These are phyloP conservation scores for Parthenolecanium corni DNA, from an alignment of 2,888 invertebrate species.

Conservation along the genomic window DNA sequence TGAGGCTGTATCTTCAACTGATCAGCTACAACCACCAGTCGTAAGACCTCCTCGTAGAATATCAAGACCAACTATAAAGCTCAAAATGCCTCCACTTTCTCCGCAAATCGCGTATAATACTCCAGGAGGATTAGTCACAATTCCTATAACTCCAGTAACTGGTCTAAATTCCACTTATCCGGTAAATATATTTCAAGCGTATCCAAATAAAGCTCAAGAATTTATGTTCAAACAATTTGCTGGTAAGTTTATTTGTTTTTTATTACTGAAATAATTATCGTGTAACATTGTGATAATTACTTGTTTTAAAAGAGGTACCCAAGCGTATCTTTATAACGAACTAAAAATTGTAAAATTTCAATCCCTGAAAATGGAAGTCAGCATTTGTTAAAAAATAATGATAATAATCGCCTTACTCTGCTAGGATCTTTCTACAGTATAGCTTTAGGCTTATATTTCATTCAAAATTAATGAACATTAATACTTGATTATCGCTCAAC, in stretches of 20 bases:
- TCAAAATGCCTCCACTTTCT: slow-evolving; percentile 42
- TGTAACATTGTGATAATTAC: too few relatives aligned
- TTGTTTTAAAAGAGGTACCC: too few relatives aligned
- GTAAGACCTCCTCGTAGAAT: slow-evolving; percentile 37
- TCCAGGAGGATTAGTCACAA: slow-evolving; percentile 34
- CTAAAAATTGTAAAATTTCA: too few relatives aligned
- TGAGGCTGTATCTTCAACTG: not conserved
- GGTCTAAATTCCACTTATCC: slow-evolving; percentile 39
- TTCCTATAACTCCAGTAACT: slow-evolving; percentile 39
- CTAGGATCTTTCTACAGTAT: too few relatives aligned
- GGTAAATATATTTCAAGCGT: slow-evolving; percentile 39
- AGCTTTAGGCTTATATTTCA: too few relatives aligned
- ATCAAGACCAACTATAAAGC: slow-evolving; percentile 43
- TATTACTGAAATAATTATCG: too few relatives aligned
- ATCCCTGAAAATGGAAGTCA: too few relatives aligned
- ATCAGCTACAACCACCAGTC: not conserved
- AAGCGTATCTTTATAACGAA: too few relatives aligned
- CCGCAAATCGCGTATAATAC: slow-evolving; percentile 38
- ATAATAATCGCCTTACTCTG: too few relatives aligned
- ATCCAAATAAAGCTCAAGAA: slow-evolving; percentile 57
- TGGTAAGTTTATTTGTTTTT: slow-evolving; percentile 38
- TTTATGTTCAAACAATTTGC: slow-evolving; percentile 70
- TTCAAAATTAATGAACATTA: too few relatives aligned
- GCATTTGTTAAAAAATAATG: too few relatives aligned
- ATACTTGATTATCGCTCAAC: too few relatives aligned